phyloP scores from a whole-genome alignment of 2,113 vertebrate species.

The Trichomycterus rosablanca region DNA sequence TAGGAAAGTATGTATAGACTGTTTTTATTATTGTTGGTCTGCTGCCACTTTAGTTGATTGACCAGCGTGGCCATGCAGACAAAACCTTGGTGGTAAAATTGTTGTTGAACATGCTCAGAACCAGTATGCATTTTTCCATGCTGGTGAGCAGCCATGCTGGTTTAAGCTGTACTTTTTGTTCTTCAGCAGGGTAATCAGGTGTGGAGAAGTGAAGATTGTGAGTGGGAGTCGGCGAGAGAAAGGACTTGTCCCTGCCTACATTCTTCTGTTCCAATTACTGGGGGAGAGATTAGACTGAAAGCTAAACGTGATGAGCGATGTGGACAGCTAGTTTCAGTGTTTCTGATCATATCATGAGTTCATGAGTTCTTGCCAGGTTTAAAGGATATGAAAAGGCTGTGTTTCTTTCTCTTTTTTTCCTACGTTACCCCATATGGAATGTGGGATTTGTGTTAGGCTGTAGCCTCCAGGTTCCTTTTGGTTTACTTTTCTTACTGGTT shows the following conservation, averaged over 20 bases:
- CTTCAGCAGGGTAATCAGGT: conserved; percentile 27
- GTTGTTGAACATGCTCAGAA: no score
- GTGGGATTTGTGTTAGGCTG: conserved; percentile 2
- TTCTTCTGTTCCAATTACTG: conserved; percentile 69
- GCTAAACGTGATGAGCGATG: conserved; percentile 60
- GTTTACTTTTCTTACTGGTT: conserved; percentile 5
- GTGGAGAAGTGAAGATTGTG: conserved; percentile 19
- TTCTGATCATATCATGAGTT: conserved; percentile 51
- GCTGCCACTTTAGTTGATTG: no score
- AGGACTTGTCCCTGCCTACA: conserved; percentile 51
- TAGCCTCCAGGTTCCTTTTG: neutral
- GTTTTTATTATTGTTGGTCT: no score
- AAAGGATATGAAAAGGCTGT: conserved; percentile 7
- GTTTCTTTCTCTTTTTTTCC: conserved; percentile 3
- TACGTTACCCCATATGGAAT: conserved; percentile 11
- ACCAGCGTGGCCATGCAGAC: no score
- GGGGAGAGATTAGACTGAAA: conserved; percentile 60
- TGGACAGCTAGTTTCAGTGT: conserved; percentile 69
- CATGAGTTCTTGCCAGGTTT: conserved; percentile 47
- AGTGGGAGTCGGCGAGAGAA: conserved; percentile 6
- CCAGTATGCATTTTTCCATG: no score
- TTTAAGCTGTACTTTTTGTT: neutral
- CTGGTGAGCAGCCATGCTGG: no score
- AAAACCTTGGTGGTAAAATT: no score
- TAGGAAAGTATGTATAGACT: no score